Conservation (phyloP, 2,113 vertebrate genomes). For the Archocentrus centrarchus region DNA sequence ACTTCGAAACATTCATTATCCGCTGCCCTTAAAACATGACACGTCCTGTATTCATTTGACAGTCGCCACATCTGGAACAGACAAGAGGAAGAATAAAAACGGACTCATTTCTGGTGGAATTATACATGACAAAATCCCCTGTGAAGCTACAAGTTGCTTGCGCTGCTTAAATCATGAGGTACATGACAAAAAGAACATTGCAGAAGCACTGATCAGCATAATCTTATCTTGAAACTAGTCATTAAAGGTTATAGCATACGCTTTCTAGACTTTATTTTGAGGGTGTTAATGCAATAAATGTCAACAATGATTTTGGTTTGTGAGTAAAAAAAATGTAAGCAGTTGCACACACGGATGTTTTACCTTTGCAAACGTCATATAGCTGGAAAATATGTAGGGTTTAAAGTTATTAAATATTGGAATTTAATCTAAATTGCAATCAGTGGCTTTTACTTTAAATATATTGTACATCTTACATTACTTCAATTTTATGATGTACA, state of each 20-base stretch:
- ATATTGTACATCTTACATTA: background rate
- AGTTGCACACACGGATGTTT: conserved; percentile 13
- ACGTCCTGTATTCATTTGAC: conserved; percentile 67
- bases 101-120: background rate
- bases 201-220: background rate
- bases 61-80: conserved; percentile 66
- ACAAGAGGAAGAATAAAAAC: background rate
- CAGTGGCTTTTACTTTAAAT: background rate
- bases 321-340: conserved; percentile 11
- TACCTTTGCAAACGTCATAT: conserved; percentile 66
- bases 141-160: background rate
- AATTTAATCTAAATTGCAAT: background rate
- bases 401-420: conserved; percentile 6
- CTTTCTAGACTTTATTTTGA: background rate
- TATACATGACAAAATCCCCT: background rate
- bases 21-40: conserved; percentile 69
- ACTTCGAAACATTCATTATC: conserved; percentile 78
- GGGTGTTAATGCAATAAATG: background rate
- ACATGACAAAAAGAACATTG: background rate
- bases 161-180: background rate
- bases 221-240: background rate
- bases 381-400: conserved; percentile 60
- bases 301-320: conserved; percentile 38
- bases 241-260: background rate
- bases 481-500: background rate